Percentiles rank a stretch among this genome's conserved stretches.
phyloP scores from a whole-genome alignment of 2,113 vertebrate genomes.

The Phrynocephalus versicolor region DNA sequence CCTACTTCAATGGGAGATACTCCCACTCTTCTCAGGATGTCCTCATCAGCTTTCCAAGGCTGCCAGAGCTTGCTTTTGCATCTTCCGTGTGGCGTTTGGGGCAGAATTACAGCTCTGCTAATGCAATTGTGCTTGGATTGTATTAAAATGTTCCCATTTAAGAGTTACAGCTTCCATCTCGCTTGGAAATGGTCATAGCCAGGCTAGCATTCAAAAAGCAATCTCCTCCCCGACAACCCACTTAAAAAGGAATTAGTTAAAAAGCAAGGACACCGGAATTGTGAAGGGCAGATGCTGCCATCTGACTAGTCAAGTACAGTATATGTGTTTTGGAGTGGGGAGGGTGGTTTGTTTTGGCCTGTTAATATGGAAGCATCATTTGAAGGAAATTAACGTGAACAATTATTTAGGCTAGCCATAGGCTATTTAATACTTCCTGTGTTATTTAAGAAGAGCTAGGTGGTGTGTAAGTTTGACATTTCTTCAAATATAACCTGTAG shows the following conservation, averaged over 20 bases:
- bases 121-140: background rate
- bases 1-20: background rate
- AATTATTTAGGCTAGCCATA: background rate
- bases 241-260: background rate
- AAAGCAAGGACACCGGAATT: background rate
- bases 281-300: background rate
- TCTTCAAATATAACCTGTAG: background rate
- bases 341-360: too few species aligned
- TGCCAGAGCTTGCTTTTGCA: background rate
- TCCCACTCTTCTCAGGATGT: background rate
- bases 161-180: background rate
- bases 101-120: background rate
- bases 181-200: background rate
- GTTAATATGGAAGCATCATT: too few species aligned
- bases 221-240: background rate
- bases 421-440: conserved; percentile 9
- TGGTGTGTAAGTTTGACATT: background rate
- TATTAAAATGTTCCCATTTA: background rate
- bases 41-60: too few species aligned
- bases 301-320: too few species aligned
- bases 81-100: background rate
- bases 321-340: too few species aligned
- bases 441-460: background rate
- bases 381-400: background rate
- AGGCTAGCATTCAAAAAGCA: background rate